Conservation (phyloP, 2,888 invertebrate species). For the Euzophera pinguis region DNA sequence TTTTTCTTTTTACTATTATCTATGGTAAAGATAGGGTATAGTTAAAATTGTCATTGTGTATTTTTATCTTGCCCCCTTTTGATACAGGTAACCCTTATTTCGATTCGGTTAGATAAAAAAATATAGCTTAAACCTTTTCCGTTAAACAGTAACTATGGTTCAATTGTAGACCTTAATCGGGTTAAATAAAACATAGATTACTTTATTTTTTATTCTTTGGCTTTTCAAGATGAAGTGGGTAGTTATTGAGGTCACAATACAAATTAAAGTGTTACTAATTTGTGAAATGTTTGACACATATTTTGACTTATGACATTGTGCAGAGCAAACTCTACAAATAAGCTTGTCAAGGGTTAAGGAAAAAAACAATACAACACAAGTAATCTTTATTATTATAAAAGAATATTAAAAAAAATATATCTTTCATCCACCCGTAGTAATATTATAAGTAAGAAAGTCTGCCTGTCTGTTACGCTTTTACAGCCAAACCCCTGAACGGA, state of each 20-base stretch:
- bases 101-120: constrained; percentile 44
- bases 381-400: no score
- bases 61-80: constrained; percentile 61
- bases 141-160: constrained; percentile 9
- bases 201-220: constrained; percentile 16
- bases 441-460: no score
- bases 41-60: constrained; percentile 53
- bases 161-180: constrained; percentile 22
- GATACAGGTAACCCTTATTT: constrained; percentile 42
- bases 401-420: no score
- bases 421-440: no score
- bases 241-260: constrained; percentile 46
- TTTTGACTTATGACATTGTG: constrained; percentile 11
- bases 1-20: constrained; percentile 37
- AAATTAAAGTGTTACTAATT: constrained; percentile 46
- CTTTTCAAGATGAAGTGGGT: constrained; percentile 44
- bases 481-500: no score
- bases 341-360: background rate
- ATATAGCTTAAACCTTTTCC: constrained; percentile 25
- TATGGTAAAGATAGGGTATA: constrained; percentile 50
- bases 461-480: no score
- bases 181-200: constrained; percentile 14
- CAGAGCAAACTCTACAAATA: background rate
- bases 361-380: no score
- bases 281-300: constrained; percentile 10